phyloP scores from a whole-genome alignment of 2,888 invertebrate genomes.

The Vanessa cardui region DNA sequence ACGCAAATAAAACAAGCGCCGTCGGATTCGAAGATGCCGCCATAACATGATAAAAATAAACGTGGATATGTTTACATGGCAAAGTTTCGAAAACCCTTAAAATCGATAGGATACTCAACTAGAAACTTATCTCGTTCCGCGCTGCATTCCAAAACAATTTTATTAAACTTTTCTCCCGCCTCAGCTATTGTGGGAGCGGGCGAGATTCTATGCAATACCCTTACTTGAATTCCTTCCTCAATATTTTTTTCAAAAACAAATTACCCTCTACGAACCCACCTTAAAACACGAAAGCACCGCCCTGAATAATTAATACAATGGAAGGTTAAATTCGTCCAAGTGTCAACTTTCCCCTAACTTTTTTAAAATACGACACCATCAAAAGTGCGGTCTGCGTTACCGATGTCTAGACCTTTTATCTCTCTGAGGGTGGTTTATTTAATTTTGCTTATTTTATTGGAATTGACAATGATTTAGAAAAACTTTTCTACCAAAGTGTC shows the following conservation, averaged over 20 bases:
- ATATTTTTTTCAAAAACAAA: constrained; percentile 74
- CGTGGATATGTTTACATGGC: constrained; percentile 28
- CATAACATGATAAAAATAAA: constrained; percentile 11
- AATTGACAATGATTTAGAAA: constrained; percentile 77
- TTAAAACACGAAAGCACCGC: constrained; percentile 75
- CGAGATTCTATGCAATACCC: constrained; percentile 67
- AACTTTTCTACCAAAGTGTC: constrained; percentile 59
- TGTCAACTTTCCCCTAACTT: constrained; percentile 81
- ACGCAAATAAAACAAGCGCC: no score
- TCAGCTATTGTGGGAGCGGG: constrained; percentile 56
- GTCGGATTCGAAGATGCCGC: not conserved
- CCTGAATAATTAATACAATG: constrained; percentile 83
- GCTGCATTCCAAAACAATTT: constrained; percentile 77
- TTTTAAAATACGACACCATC: constrained; percentile 77
- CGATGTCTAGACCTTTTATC: constrained; percentile 77
- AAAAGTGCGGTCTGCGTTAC: constrained; percentile 74
- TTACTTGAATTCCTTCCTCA: constrained; percentile 72
- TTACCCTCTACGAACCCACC: constrained; percentile 76
- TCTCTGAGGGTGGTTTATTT: constrained; percentile 75
- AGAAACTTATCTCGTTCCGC: constrained; percentile 69
- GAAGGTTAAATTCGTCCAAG: constrained; percentile 81
- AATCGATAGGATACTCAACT: constrained; percentile 64
- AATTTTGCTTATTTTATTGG: constrained; percentile 79
- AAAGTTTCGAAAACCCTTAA: constrained; percentile 38
- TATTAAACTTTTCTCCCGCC: constrained; percentile 73